A percentile compares a stretch with the other conserved stretches of the same genome.
Conservation (phyloP, 2,797 vertebrate species). For the Cryptoprocta ferox region DNA sequence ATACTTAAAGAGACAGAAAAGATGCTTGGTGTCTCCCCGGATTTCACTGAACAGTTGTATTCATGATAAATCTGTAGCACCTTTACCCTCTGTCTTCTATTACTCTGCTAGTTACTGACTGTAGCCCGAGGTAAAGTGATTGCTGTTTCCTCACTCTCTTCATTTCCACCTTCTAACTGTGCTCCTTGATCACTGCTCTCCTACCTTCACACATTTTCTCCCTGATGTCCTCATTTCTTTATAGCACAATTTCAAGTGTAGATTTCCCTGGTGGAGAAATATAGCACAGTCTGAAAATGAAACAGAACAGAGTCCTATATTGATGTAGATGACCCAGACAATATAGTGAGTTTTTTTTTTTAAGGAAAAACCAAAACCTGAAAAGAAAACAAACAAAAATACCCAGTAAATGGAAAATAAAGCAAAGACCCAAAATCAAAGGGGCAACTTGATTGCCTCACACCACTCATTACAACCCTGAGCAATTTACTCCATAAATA, state of each 20-base stretch:
- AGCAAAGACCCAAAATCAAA: not conserved
- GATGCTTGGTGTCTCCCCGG: not conserved
- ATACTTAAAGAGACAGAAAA: not conserved
- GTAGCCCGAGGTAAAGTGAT: not conserved
- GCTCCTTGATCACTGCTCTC: not conserved
- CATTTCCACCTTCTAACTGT: constrained; percentile 23
- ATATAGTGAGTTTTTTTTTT: not conserved
- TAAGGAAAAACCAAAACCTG: not conserved
- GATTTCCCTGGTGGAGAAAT: constrained; percentile 58
- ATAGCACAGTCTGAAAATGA: constrained; percentile 10
- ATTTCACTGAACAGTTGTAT: not conserved
- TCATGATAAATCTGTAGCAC: not conserved
- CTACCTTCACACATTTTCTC: constrained; percentile 5
- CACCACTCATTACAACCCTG: not conserved
- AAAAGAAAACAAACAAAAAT: not conserved
- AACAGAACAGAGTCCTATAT: not conserved
- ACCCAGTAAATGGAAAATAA: not conserved
- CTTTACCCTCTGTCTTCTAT: not conserved
- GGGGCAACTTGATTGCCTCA: not conserved
- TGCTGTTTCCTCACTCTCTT: not conserved
- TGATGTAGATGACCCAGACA: not conserved
- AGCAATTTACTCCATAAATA: not conserved
- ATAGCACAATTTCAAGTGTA: constrained; percentile 28
- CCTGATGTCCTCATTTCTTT: constrained; percentile 45
- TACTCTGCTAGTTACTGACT: not conserved